phyloP scores from a whole-genome alignment of 2,888 invertebrate genomes.

The Tetranychus truncatus region DNA sequence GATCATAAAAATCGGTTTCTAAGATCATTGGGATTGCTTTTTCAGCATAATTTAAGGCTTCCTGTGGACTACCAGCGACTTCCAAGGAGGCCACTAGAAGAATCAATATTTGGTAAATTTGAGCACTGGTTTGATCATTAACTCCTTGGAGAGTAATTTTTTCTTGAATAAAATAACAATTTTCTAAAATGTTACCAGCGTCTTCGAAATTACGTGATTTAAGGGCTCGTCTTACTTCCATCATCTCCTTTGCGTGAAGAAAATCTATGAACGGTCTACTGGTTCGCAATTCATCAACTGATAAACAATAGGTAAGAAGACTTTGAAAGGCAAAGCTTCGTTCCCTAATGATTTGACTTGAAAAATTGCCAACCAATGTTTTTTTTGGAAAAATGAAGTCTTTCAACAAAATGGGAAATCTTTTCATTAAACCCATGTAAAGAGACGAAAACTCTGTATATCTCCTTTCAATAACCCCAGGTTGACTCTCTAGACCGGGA shows the following conservation, averaged over 20 bases:
- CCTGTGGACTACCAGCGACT: conserved; percentile 29
- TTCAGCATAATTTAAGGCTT: conserved; percentile 31
- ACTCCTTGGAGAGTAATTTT: neutral
- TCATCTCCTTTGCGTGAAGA: conserved; percentile 30
- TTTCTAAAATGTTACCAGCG: conserved; percentile 30
- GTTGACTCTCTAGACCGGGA: conserved; percentile 29
- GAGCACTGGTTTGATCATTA: conserved; percentile 16
- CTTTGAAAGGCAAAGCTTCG: conserved; percentile 34
- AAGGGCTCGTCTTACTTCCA: conserved; percentile 29
- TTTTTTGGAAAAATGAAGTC: conserved; percentile 34
- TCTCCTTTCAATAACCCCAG: conserved; percentile 31
- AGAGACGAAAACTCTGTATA: conserved; percentile 34
- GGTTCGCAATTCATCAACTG: conserved; percentile 30
- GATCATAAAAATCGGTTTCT: conserved; percentile 24
- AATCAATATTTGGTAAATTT: conserved; percentile 30
- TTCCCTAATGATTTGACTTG: conserved; percentile 31
- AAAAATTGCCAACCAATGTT: conserved; percentile 33
- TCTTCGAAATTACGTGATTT: conserved; percentile 30
- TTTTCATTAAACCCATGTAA: conserved; percentile 30
- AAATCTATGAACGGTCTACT: conserved; percentile 32
- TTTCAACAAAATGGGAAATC: conserved; percentile 30
- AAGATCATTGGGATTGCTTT: conserved; percentile 27
- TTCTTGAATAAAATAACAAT: conserved; percentile 30
- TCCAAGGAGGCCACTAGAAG: conserved; percentile 30
- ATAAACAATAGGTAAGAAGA: conserved; percentile 31